Evolutionary conservation across 2,797 vertebrate species (phyloP).

Genomic region (Podarcis lilfordi): DNA sequence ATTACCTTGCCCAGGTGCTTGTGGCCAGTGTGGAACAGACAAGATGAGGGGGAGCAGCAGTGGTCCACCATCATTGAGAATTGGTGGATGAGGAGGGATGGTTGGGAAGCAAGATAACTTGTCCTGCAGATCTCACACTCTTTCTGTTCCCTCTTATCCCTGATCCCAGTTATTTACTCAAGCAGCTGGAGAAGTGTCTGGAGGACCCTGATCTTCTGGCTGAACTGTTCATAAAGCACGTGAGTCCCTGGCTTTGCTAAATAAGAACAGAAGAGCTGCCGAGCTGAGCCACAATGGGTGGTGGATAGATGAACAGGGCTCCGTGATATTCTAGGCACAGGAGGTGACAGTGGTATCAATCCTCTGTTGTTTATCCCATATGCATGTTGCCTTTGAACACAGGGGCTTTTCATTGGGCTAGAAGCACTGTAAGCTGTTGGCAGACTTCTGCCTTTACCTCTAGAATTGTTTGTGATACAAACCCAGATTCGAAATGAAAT

Average conservation of each 20-base stretch:
- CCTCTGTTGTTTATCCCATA: neutral
- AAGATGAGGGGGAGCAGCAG: neutral
- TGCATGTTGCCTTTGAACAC: neutral
- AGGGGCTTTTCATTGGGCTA: neutral
- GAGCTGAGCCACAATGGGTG: neutral
- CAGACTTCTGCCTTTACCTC: neutral
- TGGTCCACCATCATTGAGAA: too few species aligned
- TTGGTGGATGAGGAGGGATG: neutral
- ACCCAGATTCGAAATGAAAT: neutral
- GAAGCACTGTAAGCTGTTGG: neutral
- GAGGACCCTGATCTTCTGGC: slow-evolving; percentile 77
- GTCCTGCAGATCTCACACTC: slow-evolving; percentile 2
- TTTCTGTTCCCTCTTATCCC: neutral
- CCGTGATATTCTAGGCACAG: neutral
- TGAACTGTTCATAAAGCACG: slow-evolving; percentile 79
- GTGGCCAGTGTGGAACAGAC: neutral
- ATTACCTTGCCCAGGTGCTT: neutral
- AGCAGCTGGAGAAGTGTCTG: slow-evolving; percentile 73
- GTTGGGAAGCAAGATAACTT: neutral
- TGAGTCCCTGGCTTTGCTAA: slow-evolving; percentile 52
- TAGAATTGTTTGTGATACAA: neutral
- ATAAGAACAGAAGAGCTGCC: neutral
- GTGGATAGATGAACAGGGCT: neutral
- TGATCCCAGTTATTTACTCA: slow-evolving; percentile 74
- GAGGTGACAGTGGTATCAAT: neutral